These are phyloP conservation scores for Erynnis tages DNA, from an alignment of 2,888 invertebrate genomes.

Conservation along the genomic window DNA sequence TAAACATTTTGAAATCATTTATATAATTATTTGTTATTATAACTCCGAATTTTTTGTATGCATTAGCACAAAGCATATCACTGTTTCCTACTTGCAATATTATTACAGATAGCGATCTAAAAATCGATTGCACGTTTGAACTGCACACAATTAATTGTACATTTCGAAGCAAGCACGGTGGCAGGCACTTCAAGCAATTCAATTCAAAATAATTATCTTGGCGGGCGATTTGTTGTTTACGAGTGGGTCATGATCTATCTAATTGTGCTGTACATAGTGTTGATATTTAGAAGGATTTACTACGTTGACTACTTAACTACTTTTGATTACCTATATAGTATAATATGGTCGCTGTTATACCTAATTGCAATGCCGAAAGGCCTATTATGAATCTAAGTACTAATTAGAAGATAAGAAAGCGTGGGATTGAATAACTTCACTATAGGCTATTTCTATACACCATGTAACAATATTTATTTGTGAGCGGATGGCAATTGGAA, in stretches of 20 bases:
- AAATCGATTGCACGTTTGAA: conserved; percentile 2
- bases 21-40: no score
- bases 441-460: no score
- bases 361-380: neutral
- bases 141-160: conserved; percentile 14
- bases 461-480: no score
- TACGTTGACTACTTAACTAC: conserved; percentile 30
- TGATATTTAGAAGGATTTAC: conserved; percentile 37
- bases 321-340: conserved; percentile 5
- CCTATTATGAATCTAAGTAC: no score
- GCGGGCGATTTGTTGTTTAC: conserved; percentile 23
- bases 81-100: neutral
- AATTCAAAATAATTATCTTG: conserved; percentile 27
- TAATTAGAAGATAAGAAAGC: no score
- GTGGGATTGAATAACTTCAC: no score
- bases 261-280: conserved; percentile 29
- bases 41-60: no score
- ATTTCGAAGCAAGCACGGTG: conserved; percentile 1
- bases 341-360: neutral
- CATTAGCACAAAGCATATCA: no score
- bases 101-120: neutral
- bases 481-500: no score
- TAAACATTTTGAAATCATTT: no score
- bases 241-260: conserved; percentile 25
- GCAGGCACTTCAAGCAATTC: conserved; percentile 8